Conservation (phyloP, 2,888 invertebrate species). For the Alloscopus bannaensis region DNA sequence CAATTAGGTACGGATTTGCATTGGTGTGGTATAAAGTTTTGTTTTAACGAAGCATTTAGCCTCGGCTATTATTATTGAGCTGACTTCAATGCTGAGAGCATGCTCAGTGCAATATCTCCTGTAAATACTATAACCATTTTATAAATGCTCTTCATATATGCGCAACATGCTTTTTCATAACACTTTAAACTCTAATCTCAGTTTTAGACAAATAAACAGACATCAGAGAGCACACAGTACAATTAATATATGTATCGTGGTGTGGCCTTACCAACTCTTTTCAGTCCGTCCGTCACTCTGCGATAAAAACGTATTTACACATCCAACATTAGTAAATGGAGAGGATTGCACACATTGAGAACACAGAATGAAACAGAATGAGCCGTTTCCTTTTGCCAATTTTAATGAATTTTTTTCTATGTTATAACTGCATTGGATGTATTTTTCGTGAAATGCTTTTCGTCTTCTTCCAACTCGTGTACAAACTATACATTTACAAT, state of each 20-base stretch:
- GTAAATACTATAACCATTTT: too few relatives aligned
- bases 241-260: background rate
- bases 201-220: background rate
- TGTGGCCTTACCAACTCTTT: conserved; percentile 9
- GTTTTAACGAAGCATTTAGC: too few relatives aligned
- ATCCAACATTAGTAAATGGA: background rate
- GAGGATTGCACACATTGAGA: background rate
- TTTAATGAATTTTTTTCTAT: conserved; percentile 15
- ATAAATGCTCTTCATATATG: too few relatives aligned
- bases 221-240: background rate
- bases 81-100: too few relatives aligned
- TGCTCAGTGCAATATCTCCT: too few relatives aligned
- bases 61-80: too few relatives aligned
- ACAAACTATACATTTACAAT: background rate
- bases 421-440: conserved; percentile 16
- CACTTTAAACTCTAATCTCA: too few relatives aligned
- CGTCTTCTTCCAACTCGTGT: background rate
- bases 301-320: conserved; percentile 4
- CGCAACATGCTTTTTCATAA: too few relatives aligned
- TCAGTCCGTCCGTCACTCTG: conserved; percentile 8
- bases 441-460: conserved; percentile 18
- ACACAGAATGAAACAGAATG: conserved; percentile 1
- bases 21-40: too few relatives aligned
- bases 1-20: too few relatives aligned
- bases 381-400: conserved; percentile 30